Conservation (phyloP, 2,113 vertebrate genomes). For the Camarhynchus parvulus region DNA sequence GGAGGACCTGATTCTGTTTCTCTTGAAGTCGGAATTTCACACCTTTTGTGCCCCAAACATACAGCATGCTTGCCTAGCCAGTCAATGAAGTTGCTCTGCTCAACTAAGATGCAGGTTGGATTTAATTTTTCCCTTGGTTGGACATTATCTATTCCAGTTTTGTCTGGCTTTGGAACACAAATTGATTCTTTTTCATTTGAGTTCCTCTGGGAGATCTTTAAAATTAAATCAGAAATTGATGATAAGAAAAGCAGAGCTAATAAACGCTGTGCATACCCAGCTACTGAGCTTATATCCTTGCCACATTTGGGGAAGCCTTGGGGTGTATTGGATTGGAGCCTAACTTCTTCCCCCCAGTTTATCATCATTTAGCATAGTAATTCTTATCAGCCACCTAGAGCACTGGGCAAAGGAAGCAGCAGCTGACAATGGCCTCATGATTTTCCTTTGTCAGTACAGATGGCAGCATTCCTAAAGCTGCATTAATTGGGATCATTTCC, state of each 20-base stretch:
- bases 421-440: background rate
- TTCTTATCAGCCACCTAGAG: background rate
- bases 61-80: background rate
- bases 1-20: background rate
- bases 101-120: background rate
- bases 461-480: background rate
- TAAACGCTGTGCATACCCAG: background rate
- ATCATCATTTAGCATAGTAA: background rate
- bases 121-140: background rate
- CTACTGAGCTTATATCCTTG: background rate
- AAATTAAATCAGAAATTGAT: background rate
- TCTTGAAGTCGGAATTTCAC: slow-evolving; percentile 10
- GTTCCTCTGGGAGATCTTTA: background rate
- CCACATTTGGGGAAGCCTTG: background rate
- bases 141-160: background rate
- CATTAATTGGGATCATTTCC: background rate
- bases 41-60: background rate
- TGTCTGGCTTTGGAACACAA: background rate
- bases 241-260: background rate
- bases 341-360: background rate
- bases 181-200: background rate
- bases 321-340: background rate
- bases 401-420: background rate
- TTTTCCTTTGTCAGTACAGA: background rate
- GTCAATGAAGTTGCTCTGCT: background rate